A percentile compares a stretch with the other conserved stretches of the same genome.
Conservation (phyloP, 2,113 vertebrate species). For the Chionomys nivalis region DNA sequence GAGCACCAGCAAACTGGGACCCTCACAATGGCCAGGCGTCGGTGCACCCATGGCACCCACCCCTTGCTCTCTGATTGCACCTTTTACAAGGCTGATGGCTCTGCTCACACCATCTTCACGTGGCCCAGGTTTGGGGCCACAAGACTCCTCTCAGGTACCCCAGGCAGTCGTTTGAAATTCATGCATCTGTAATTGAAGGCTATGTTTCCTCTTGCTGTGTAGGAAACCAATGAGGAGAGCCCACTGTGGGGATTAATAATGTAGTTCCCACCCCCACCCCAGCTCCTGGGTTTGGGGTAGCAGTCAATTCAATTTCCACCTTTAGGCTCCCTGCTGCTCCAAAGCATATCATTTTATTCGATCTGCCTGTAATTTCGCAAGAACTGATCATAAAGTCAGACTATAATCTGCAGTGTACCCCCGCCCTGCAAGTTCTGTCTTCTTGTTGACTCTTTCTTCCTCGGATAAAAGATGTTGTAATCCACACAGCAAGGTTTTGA, state of each 20-base stretch:
- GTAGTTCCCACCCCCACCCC: not conserved
- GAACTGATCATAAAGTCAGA: constrained; percentile 44
- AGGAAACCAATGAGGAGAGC: not conserved
- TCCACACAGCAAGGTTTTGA: not conserved
- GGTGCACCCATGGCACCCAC: not conserved
- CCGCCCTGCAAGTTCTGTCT: not conserved
- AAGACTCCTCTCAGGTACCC: not conserved
- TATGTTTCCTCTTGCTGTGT: not conserved
- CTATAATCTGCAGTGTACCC: not conserved
- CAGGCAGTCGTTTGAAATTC: constrained; percentile 37
- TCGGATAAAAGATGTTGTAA: constrained; percentile 27
- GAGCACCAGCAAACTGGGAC: not conserved
- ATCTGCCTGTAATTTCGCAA: constrained; percentile 53
- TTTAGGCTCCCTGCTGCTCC: not conserved
- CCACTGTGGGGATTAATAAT: not conserved
- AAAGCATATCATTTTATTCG: not conserved
- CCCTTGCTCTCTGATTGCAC: not conserved
- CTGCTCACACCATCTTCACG: fast-evolving
- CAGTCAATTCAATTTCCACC: constrained; percentile 59
- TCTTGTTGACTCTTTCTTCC: not conserved
- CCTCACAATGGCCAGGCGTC: fast-evolving
- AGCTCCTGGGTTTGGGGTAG: not conserved
- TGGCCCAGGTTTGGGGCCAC: fast-evolving
- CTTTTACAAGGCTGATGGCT: not conserved
- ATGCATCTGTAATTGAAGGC: not conserved